A percentile compares a stretch with the other conserved stretches of the same genome.
These are phyloP conservation scores for Lepus townsendii DNA, from an alignment of 2,797 vertebrate genomes.

Conservation along the genomic window DNA sequence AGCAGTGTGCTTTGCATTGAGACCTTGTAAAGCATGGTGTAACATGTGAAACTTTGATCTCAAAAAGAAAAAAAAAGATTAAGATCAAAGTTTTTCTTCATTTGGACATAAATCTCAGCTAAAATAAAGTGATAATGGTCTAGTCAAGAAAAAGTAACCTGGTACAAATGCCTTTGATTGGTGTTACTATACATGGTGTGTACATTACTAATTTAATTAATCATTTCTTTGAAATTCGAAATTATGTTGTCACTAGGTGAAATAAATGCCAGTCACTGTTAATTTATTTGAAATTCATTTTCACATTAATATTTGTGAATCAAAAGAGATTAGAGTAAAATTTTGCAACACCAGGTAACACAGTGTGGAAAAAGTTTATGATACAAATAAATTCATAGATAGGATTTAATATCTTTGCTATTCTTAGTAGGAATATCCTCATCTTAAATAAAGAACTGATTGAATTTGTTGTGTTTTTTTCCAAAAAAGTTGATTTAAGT, in stretches of 20 bases:
- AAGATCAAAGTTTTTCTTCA: constrained; percentile 87
- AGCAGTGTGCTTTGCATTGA: constrained; percentile 71
- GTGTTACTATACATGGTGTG: constrained; percentile 78
- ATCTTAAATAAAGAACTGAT: constrained; percentile 60
- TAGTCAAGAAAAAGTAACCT: constrained; percentile 82
- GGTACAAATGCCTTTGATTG: constrained; percentile 86
- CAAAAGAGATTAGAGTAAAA: constrained; percentile 71
- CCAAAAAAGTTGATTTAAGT: constrained; percentile 67
- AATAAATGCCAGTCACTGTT: constrained; percentile 84
- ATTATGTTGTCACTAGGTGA: constrained; percentile 78
- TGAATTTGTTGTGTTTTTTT: constrained; percentile 49
- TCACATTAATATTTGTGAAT: constrained; percentile 71
- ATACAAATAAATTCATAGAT: constrained; percentile 9
- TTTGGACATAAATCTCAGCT: constrained; percentile 85
- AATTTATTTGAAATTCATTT: constrained; percentile 83
- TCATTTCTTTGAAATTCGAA: constrained; percentile 87
- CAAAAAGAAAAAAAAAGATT: constrained; percentile 79
- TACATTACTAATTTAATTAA: constrained; percentile 86
- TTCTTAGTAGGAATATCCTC: constrained; percentile 38
- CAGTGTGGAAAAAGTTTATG: not conserved
- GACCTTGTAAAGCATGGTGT: constrained; percentile 78
- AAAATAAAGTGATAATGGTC: constrained; percentile 87
- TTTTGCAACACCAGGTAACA: constrained; percentile 21
- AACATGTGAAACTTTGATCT: constrained; percentile 88
- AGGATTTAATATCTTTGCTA: constrained; percentile 20